A percentile compares a stretch with the other conserved stretches of the same genome.
phyloP scores from a whole-genome alignment of 1,140 invertebrate species.

The Nixonia krombeini region DNA sequence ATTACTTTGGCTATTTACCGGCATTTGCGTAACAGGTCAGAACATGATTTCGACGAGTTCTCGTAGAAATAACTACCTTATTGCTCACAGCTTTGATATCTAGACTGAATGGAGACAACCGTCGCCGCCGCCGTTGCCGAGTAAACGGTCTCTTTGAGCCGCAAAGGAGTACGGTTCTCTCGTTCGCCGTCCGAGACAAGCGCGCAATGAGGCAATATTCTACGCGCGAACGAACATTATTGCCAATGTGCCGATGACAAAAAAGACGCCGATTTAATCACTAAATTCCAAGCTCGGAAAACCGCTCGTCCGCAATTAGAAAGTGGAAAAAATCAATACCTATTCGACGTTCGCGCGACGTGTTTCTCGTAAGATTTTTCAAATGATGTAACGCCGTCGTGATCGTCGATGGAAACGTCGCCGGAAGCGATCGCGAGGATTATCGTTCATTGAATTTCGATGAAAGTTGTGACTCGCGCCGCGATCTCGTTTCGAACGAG shows the following conservation, averaged over 20 bases:
- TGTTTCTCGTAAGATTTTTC: constrained; percentile 22
- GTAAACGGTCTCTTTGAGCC: constrained; percentile 9
- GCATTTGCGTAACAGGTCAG: not conserved
- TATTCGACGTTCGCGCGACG: constrained; percentile 15
- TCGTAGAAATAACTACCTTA: not conserved
- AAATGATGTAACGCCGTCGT: constrained; percentile 13
- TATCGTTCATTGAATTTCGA: constrained; percentile 9
- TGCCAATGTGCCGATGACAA: constrained; percentile 58
- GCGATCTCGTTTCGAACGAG: no score
- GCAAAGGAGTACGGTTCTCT: constrained; percentile 5
- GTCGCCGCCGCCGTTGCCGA: not conserved
- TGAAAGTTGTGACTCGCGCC: no score
- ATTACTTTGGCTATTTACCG: not conserved
- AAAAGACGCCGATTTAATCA: constrained; percentile 59
- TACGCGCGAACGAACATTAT: constrained; percentile 68
- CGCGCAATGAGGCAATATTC: constrained; percentile 62
- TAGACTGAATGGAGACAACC: not conserved
- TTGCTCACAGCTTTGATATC: not conserved
- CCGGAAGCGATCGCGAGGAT: constrained; percentile 16
- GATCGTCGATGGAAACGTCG: constrained; percentile 11
- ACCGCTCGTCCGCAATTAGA: constrained; percentile 57
- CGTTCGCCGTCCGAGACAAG: constrained; percentile 6
- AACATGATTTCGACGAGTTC: constrained; percentile 1
- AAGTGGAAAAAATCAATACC: constrained; percentile 61
- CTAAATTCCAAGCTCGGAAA: constrained; percentile 56